Base-by-base conservation (phyloP, 1,140 invertebrate species). In the Palaemon carinicauda region DNA sequence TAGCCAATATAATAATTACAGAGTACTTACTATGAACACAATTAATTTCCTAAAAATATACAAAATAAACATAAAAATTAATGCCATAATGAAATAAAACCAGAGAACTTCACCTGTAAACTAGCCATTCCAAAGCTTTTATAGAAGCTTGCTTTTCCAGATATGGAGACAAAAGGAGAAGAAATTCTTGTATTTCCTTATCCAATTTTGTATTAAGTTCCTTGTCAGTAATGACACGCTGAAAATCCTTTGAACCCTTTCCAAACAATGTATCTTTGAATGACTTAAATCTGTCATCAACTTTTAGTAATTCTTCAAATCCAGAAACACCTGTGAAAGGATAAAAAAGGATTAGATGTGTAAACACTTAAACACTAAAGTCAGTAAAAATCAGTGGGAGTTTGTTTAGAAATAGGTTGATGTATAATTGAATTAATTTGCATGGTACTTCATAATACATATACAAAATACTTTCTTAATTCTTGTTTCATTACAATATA, bases 91-190 rank as follows among this genome's bases (percentile, higher is more conserved):
- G 41, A 41, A 41, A 41, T 9, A 41, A 9, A 41, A 41, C 12
- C 7, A 41, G 41, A 41, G n/a, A 29, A 80, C 74, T 77, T 83
- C 91, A 94, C 93, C 93, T 93, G 87, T 96, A 94, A 73, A 98
- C 94, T 3, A 99, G 92, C 98, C 97, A 99, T 93, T 99, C 98
- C 31, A 99, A 91, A 27, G 96, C 94, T 93, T 98, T 96, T 82
- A 98, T 96, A 14, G 97, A 93, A 17, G 95, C 94, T 90, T 95
- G 95, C 0, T 97, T 91, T 52, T 97, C 91, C 90, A 98, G 95
- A 91, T 97, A 98, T 7, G 97, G 97, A 1, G 97, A 96, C 14
- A 98, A 89, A 53, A 95, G 92, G 53, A 95, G 91, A 0, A 98
- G 91, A 92, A 98, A 98, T 84, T 95, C 94, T 75, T 94, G 93